Base-by-base conservation (phyloP, 2,797 vertebrate species). In the Adrianichthys oophorus region DNA sequence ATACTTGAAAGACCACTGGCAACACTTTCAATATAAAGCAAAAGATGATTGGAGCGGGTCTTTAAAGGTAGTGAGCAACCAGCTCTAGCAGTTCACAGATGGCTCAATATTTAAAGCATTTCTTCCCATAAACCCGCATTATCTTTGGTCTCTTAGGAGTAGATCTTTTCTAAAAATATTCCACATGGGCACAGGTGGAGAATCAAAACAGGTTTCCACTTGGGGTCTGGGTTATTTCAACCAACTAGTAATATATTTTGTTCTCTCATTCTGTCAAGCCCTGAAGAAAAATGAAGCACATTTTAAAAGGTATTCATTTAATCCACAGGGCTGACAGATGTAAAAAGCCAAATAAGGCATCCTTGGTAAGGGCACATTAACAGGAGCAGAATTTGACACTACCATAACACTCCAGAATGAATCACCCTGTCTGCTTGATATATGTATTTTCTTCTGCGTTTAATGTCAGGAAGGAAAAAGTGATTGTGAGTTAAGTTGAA, bases 251-350 rank as follows among this genome's bases (percentile, higher is more conserved):
- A 52, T 48, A 45, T 47, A 15, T 32, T 41, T 48, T 70, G 71
- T 70, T 58, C 48, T 59, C 59, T 73, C 62, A 51, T 54, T 73
- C 62, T 83, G 67, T 77, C 82, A 65, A 61, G 70, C 72, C 52
- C 64, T n/a, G 58, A 42, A 51, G 47, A 48, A 26, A 55, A 26
- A 32, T 32, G 32, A 32, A 21, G 17, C 42, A 24, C 26, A 50
- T 56, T 48, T 47, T 65, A 48, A 62, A 72, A 74, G 69, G 51
- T 44, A 49, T 65, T 84, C 45, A 78, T 77, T 80, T 74, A 78
- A 65, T 66, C 62, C 45, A 21, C 69, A 47, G 61, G 21, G 12
- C 53, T 56, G 69, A 69, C 66, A 72, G 61, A 43, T 55, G 49
- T 29, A 1, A 26, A 41, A 24, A 32, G 43, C 50, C 59, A 48